A percentile compares a stretch with the other conserved stretches of the same genome.
phyloP scores from a whole-genome alignment of 92 coral and sea anemone genomes.

The Meandrina meandrites region DNA sequence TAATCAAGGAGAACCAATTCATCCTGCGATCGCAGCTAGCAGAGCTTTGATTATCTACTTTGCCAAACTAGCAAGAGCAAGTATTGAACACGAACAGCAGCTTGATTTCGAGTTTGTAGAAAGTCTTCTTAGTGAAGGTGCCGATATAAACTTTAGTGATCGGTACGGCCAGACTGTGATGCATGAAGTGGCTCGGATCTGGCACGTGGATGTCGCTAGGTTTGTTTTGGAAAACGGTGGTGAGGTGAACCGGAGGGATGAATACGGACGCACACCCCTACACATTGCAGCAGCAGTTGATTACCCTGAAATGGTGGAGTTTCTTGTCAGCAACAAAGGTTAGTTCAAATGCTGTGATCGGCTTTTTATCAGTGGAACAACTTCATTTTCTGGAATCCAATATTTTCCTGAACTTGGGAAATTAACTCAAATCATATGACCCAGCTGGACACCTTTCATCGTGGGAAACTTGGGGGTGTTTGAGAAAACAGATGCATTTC shows the following conservation, averaged over 20 bases:
- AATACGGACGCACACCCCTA: slow-evolving; percentile 86
- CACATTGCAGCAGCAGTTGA: slow-evolving; percentile 98
- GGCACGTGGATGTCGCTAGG: slow-evolving; percentile 97
- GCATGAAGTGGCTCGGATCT: slow-evolving; percentile 96
- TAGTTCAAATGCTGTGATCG: slow-evolving; percentile 10
- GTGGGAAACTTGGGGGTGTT: no score
- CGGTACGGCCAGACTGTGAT: slow-evolving; percentile 90
- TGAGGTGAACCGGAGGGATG: slow-evolving; percentile 79
- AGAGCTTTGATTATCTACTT: slow-evolving; percentile 92
- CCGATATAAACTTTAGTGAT: slow-evolving; percentile 89
- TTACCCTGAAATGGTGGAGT: slow-evolving; percentile 96
- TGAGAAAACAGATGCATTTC: no score
- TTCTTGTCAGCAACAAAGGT: slow-evolving; percentile 82
- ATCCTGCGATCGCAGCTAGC: slow-evolving; percentile 67
- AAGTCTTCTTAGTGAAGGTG: slow-evolving; percentile 75
- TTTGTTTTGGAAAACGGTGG: slow-evolving; percentile 91
- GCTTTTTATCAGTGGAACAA: not conserved
- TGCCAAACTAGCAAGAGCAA: slow-evolving; percentile 87
- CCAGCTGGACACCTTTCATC: no score
- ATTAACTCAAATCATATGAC: no score
- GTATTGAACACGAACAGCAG: slow-evolving; percentile 70
- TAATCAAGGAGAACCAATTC: slow-evolving; percentile 35
- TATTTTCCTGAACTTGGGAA: no score
- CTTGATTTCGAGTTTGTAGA: slow-evolving; percentile 88
- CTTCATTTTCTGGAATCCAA: not conserved